These are phyloP conservation scores for Megaustenia siamemsis DNA, from an alignment of 2,888 invertebrate species.

Conservation along the genomic window DNA sequence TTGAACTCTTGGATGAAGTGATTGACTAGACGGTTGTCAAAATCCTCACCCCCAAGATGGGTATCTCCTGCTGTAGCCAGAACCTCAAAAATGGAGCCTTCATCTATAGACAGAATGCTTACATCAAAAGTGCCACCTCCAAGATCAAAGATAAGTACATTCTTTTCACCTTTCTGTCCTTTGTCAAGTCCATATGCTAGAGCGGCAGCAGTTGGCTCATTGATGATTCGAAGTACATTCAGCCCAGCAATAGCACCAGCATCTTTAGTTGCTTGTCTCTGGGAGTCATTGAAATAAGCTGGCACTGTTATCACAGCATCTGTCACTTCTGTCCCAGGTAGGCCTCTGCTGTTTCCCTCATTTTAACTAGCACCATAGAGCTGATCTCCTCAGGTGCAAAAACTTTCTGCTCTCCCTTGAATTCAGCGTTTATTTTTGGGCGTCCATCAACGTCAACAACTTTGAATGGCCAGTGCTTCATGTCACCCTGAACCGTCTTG, in stretches of 20 bases:
- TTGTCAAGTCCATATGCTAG: conserved; percentile 23
- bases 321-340: conserved; percentile 19
- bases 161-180: conserved; percentile 77
- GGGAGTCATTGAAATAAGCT: conserved; percentile 20
- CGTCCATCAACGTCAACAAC: conserved; percentile 67
- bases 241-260: conserved; percentile 80
- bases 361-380: conserved; percentile 18
- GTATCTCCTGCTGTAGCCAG: conserved; percentile 21
- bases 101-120: conserved; percentile 81
- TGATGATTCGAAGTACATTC: conserved; percentile 84
- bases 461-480: conserved; percentile 53
- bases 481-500: conserved; percentile 67
- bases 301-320: conserved; percentile 34
- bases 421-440: conserved; percentile 73
- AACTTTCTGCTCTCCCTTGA: conserved; percentile 90
- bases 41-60: conserved; percentile 80
- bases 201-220: conserved; percentile 81
- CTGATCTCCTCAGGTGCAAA: conserved; percentile 92
- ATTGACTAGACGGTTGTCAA: conserved; percentile 91
- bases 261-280: conserved; percentile 28
- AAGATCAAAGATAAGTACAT: conserved; percentile 83
- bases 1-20: conserved; percentile 80
- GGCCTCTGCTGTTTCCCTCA: conserved; percentile 21
- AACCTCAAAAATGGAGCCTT: conserved; percentile 87
- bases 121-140: conserved; percentile 24